Conservation (phyloP, 2,888 invertebrate species). For the Erannis defoliaria region DNA sequence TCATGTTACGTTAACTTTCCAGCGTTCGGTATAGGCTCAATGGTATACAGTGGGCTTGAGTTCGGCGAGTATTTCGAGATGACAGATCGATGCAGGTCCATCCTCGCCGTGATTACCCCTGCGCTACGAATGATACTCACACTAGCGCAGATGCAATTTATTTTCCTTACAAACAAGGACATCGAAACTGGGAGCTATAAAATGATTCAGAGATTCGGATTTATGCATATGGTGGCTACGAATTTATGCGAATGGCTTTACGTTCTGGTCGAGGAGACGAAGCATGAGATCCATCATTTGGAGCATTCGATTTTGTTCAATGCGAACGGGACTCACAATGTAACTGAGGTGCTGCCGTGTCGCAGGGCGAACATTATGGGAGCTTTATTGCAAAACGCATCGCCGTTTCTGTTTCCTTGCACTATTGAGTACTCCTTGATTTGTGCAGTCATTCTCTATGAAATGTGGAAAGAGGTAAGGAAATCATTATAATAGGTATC, state of each 20-base stretch:
- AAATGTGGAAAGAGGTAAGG: conserved; percentile 95
- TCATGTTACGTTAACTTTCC: conserved; percentile 36
- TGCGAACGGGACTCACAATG: conserved; percentile 53
- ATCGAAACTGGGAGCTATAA: conserved; percentile 88
- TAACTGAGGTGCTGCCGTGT: conserved; percentile 71
- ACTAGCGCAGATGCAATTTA: conserved; percentile 96
- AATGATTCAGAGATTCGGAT: conserved; percentile 93
- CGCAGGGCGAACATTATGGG: conserved; percentile 90
- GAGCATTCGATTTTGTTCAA: conserved; percentile 71
- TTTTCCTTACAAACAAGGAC: conserved; percentile 95
- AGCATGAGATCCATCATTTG: conserved; percentile 93
- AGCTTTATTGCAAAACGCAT: conserved; percentile 89
- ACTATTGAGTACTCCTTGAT: conserved; percentile 96
- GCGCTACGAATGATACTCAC: conserved; percentile 93
- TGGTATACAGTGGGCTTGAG: conserved; percentile 90
- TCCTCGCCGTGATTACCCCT: conserved; percentile 92
- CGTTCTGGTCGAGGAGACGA: conserved; percentile 95
- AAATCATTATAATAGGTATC: neutral
- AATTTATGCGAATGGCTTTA: conserved; percentile 97
- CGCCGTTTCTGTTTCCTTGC: conserved; percentile 95
- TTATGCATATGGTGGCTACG: conserved; percentile 98
- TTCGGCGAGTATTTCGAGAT: conserved; percentile 92
- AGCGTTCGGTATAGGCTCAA: conserved; percentile 88
- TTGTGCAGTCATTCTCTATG: conserved; percentile 95
- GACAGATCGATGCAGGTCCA: conserved; percentile 88